Evolutionary conservation across 2,113 vertebrate species (phyloP).

Genomic region (Alligator mississippiensis): DNA sequence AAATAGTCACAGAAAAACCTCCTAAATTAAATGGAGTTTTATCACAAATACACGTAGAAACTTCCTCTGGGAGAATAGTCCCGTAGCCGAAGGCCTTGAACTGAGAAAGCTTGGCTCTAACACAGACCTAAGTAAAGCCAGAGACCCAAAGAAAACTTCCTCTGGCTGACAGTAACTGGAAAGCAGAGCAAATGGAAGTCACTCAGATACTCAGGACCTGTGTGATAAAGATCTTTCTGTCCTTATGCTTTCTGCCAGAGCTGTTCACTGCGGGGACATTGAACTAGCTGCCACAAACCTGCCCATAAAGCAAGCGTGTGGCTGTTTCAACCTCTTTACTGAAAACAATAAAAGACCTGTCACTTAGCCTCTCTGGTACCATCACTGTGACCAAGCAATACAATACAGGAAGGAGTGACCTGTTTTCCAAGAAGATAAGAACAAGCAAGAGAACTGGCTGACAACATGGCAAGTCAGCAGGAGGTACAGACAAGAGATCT

Average conservation of each 20-base stretch:
- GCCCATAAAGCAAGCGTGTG: background rate
- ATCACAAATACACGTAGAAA: no score
- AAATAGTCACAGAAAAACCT: no score
- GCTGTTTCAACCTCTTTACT: accelerated
- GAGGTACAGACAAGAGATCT: background rate
- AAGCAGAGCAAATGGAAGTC: background rate
- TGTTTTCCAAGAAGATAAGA: background rate
- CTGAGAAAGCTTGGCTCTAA: background rate
- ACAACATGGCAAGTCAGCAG: slow-evolving; percentile 24
- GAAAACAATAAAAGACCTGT: accelerated
- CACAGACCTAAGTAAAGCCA: accelerated
- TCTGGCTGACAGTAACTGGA: background rate
- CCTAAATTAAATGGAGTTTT: no score
- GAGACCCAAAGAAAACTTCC: background rate
- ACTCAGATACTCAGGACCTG: background rate
- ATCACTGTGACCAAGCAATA: background rate
- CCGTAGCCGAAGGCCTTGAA: background rate
- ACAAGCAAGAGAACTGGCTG: background rate
- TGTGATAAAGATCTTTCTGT: background rate
- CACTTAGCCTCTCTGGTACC: background rate
- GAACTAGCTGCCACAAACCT: background rate
- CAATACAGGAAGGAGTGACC: background rate
- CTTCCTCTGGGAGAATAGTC: background rate
- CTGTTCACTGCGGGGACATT: background rate
- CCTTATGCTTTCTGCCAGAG: background rate